These are phyloP conservation scores for Scaptomyza graminum DNA, from an alignment of 1,140 invertebrate genomes.

Conservation along the genomic window DNA sequence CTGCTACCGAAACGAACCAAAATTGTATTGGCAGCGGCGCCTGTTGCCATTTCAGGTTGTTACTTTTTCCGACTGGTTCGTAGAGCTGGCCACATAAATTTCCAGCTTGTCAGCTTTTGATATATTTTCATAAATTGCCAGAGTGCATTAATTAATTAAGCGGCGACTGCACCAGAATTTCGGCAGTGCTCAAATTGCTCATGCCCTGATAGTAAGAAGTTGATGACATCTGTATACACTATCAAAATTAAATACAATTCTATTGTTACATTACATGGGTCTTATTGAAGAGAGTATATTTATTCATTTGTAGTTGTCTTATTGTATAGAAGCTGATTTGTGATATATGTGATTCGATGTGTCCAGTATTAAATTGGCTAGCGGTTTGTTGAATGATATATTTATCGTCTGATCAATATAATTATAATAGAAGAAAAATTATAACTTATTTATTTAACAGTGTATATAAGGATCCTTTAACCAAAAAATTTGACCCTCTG, in stretches of 20 bases:
- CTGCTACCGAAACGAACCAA: slow-evolving; percentile 49
- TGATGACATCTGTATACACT: not conserved
- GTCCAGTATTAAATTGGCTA: no score
- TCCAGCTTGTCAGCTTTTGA: slow-evolving; percentile 82
- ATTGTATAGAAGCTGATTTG: no score
- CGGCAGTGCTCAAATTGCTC: slow-evolving; percentile 15
- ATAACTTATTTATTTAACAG: no score
- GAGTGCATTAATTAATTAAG: slow-evolving; percentile 83
- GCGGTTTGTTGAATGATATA: no score
- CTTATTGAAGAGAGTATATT: no score
- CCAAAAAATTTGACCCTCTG: not conserved
- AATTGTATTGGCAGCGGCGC: slow-evolving; percentile 63
- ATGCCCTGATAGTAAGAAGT: not conserved
- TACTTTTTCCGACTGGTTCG: slow-evolving; percentile 24
- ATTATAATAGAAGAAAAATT: no score
- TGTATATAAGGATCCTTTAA: no score
- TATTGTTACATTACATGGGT: not conserved
- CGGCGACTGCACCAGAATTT: slow-evolving; percentile 38
- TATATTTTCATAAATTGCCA: slow-evolving; percentile 82
- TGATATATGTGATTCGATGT: no score
- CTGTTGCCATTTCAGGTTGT: slow-evolving; percentile 59
- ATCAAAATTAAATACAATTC: not conserved
- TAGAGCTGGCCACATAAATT: slow-evolving; percentile 70
- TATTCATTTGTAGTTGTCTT: no score
- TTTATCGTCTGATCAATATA: no score